Evolutionary conservation across 1,140 invertebrate genomes (phyloP), one percentile per base, ranked within the genome.

Genomic region (Drosophila gunungcola): DNA sequence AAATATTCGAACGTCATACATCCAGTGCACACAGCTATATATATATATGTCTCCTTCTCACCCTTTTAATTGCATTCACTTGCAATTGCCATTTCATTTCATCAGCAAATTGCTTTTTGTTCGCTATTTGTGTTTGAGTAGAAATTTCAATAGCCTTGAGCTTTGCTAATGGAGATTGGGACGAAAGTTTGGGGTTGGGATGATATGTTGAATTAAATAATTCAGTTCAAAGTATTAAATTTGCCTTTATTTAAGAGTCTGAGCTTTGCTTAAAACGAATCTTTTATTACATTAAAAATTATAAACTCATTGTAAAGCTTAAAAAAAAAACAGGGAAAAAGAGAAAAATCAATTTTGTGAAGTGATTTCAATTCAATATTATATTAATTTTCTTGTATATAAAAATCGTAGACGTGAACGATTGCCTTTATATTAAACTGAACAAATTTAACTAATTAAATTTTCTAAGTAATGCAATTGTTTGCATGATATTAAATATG

Each of bases 21-120:
- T 41, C 11, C 32, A 29, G 27, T 10, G 39, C 13, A 52, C 25
- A 48, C 27, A 32, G 16, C 16, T 21, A 21, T 29, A 41, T 27
- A 7, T 43, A 13, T 46, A 41, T 49, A 36, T 69, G 45, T 52
- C 65, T 70, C 43, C 56, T 39, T 48, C 42, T 27, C 67, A 41
- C 11, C 64, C 67, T 70, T 49, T 75, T 75, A 75, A 75, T 75
- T 75, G 73, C 82, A 80, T 84, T 70, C 67, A 69, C 64, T 70
- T 70, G 76, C 69, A 68, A 68, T 53, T 80, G 55, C 52, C 52
- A 41, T 63, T 61, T 70, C 67, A 64, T 80, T 85, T 77, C 77
- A 84, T 84, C 81, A 57, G 67, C 52, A 78, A 80, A 85, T 85
- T 85, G 81, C 77, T 76, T 73, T 86, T 61, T 61, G 56, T 60